A percentile compares a stretch with the other conserved stretches of the same genome.
phyloP scores from a whole-genome alignment of 2,797 vertebrate species.

The Stomatorhinus walkeri region DNA sequence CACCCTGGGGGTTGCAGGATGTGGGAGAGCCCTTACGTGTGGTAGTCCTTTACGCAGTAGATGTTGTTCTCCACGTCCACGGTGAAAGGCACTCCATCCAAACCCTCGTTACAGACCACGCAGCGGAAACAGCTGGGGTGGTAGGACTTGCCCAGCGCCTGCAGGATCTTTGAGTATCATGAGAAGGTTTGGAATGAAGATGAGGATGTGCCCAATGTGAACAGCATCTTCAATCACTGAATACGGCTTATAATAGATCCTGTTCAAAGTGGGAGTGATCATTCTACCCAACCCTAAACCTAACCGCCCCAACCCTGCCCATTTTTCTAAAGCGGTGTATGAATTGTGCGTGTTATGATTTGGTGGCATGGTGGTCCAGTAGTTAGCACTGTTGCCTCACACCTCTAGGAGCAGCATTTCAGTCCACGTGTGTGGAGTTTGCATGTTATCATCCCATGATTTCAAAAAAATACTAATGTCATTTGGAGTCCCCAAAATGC shows the following conservation, averaged over 20 bases:
- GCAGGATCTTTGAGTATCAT: conserved; percentile 67
- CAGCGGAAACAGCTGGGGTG: conserved; percentile 80
- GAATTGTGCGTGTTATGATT: neutral
- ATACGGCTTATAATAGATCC: neutral
- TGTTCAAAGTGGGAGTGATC: neutral
- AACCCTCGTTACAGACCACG: conserved; percentile 68
- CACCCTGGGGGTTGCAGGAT: neutral
- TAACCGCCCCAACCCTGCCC: neutral
- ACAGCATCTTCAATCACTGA: neutral
- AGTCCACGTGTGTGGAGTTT: neutral
- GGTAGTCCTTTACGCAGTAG: conserved; percentile 82
- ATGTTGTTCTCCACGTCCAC: conserved; percentile 72
- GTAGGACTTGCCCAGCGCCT: conserved; percentile 77
- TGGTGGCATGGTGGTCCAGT: neutral
- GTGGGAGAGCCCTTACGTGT: conserved; percentile 61
- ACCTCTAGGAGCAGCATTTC: neutral
- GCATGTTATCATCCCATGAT: neutral
- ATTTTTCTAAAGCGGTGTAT: neutral
- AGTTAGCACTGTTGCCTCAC: neutral
- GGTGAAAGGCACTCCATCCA: conserved; percentile 75
- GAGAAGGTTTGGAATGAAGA: conserved; percentile 11
- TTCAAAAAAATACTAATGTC: neutral
- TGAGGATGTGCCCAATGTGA: neutral
- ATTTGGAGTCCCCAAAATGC: neutral
- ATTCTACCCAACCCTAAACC: neutral